Base-by-base conservation (phyloP, 2,888 invertebrate species). In the Iphiclides podalirius region DNA sequence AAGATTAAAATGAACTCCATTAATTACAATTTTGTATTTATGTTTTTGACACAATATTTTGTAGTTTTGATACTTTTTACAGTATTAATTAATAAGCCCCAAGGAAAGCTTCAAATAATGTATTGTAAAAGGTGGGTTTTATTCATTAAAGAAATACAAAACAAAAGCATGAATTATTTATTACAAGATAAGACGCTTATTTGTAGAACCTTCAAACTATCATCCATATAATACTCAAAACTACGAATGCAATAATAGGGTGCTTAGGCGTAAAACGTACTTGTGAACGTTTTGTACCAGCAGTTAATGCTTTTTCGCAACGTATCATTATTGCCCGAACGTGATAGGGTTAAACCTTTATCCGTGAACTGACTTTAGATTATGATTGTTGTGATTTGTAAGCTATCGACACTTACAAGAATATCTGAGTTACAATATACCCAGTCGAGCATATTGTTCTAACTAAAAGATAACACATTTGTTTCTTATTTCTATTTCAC, bases 301-400 rank as follows among this genome's bases (percentile, higher is more conserved):
- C 26, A 28, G 31, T 51, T 39, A 45, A 45, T 34, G 50, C 36
- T 45, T 45, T 42, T 51, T 45, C 50, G 50, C 45, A 51, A 51
- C 45, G 31, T 45, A 40, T 45, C 31, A 51, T 51, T 51, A 51
- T 23, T 15, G 31, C 20, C 15, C 36, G 20, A 51, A 41, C 50
- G 50, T 51, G 50, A 51, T 51, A 45, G 41, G 45, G 41, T 49
- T 49, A 12, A 36, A 35, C 45, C 45, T 36, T 45, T 41, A 45
- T 40, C 45, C 40, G 26, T 51, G 50, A 51, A 51, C 43, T 34
- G 38, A 6, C 33, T 41, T 35, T 41, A 40, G 31, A 38, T 33
- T 49, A 39, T 28, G 35, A 28, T 36, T 45, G 36, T 44, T 44
- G 39, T 12, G 26, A n/a, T 47, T 42, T 20, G 43, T 38, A 33